Conservation (phyloP, 23 tunicate species). For the Corella eumyota region DNA sequence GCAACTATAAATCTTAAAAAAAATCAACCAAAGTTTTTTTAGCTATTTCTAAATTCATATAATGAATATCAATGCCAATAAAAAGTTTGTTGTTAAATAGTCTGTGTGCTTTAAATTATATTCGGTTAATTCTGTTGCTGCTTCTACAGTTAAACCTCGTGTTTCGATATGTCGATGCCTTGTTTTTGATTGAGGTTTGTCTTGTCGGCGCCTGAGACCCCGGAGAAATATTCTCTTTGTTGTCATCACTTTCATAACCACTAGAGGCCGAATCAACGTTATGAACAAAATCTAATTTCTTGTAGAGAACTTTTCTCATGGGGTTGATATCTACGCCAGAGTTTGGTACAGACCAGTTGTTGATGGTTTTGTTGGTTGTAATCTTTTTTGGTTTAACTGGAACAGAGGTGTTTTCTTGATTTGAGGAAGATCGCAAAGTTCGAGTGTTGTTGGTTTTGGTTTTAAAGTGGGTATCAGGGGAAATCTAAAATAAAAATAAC, state of each 20-base stretch:
- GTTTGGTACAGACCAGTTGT: too few species aligned
- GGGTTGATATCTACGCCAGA: neutral
- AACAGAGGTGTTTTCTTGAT: too few species aligned
- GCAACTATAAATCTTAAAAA: too few species aligned
- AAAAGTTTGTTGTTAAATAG: too few species aligned
- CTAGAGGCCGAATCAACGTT: neutral
- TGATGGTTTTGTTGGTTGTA: too few species aligned
- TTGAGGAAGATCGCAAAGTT: too few species aligned
- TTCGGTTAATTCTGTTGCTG: neutral
- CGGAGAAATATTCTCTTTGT: constrained; percentile 26
- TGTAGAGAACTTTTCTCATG: neutral
- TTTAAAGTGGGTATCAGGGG: constrained; percentile 1
- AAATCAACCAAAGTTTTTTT: too few species aligned
- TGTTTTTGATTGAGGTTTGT: neutral
- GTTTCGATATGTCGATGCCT: neutral
- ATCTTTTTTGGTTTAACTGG: too few species aligned
- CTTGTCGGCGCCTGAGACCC: neutral
- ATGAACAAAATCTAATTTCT: constrained; percentile 11
- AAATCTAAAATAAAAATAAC: neutral
- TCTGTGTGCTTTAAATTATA: too few species aligned
- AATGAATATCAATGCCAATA: too few species aligned
- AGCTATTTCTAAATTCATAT: too few species aligned
- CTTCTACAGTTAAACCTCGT: neutral
- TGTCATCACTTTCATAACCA: constrained; percentile 15
- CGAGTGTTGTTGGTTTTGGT: too few species aligned